Conservation (phyloP, 2,113 vertebrate species). For the Plecotus auritus region DNA sequence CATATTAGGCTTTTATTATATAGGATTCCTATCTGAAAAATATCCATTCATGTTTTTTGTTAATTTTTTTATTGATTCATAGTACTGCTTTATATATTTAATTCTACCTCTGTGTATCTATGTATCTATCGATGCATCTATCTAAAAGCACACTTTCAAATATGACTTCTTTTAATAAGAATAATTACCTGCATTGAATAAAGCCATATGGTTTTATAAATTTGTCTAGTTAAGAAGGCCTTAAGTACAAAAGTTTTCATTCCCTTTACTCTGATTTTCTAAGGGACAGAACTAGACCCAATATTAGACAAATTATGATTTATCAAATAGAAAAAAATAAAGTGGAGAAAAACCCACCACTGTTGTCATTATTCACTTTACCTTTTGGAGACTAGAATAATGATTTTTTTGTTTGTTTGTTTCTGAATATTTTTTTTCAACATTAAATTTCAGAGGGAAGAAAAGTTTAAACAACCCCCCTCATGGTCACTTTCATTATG, state of each 20-base stretch:
- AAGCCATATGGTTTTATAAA: background rate
- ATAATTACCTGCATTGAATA: background rate
- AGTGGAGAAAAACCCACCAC: background rate
- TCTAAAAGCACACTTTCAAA: conserved; percentile 4
- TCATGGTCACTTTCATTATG: background rate
- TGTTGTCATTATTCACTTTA: background rate
- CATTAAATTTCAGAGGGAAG: background rate
- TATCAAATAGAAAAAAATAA: background rate
- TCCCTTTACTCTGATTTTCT: background rate
- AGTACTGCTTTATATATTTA: background rate
- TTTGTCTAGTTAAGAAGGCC: background rate
- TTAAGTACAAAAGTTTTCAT: background rate
- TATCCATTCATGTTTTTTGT: background rate
- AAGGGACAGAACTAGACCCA: background rate
- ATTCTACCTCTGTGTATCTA: background rate
- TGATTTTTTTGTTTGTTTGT: background rate
- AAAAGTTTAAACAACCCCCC: background rate
- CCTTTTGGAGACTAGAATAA: background rate
- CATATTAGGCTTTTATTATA: too few relatives aligned
- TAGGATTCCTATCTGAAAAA: background rate
- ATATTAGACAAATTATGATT: background rate
- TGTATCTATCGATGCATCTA: background rate
- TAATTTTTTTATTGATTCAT: background rate
- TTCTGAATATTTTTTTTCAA: background rate
- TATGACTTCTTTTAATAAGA: conserved; percentile 10